Conservation (phyloP, 2,797 vertebrate species). For the Micromesistius poutassou region DNA sequence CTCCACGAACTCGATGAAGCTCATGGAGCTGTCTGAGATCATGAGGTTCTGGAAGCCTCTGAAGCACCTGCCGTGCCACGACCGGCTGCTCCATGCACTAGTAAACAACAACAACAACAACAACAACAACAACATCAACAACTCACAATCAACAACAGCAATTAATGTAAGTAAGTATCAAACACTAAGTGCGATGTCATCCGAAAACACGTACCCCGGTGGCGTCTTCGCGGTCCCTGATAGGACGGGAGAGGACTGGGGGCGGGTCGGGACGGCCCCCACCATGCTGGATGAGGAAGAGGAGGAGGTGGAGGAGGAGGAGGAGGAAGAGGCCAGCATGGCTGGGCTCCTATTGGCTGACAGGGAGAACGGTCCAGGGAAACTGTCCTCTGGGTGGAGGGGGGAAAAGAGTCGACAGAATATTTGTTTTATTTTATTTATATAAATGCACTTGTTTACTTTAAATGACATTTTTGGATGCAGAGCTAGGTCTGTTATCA, state of each 20-base stretch:
- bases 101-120: neutral
- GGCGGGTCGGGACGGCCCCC: slow-evolving; percentile 75
- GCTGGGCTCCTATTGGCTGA: slow-evolving; percentile 83
- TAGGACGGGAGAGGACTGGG: slow-evolving; percentile 88
- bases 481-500: neutral
- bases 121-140: no score
- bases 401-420: neutral
- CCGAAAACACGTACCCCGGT: slow-evolving; percentile 73
- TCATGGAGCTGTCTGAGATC: slow-evolving; percentile 96
- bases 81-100: slow-evolving; percentile 92
- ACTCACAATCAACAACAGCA: neutral
- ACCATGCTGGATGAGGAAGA: slow-evolving; percentile 82
- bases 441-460: neutral
- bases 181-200: neutral
- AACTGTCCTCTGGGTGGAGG: slow-evolving; percentile 74
- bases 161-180: neutral
- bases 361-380: slow-evolving; percentile 76
- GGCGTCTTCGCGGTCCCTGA: slow-evolving; percentile 79
- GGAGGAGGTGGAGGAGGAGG: slow-evolving; percentile 79
- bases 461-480: neutral
- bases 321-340: slow-evolving; percentile 73
- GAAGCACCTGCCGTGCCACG: slow-evolving; percentile 93
- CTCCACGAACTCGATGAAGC: slow-evolving; percentile 95
- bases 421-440: neutral
- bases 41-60: slow-evolving; percentile 95